Conservation (phyloP, 2,797 vertebrate species). For the Chromobotia macracanthus region DNA sequence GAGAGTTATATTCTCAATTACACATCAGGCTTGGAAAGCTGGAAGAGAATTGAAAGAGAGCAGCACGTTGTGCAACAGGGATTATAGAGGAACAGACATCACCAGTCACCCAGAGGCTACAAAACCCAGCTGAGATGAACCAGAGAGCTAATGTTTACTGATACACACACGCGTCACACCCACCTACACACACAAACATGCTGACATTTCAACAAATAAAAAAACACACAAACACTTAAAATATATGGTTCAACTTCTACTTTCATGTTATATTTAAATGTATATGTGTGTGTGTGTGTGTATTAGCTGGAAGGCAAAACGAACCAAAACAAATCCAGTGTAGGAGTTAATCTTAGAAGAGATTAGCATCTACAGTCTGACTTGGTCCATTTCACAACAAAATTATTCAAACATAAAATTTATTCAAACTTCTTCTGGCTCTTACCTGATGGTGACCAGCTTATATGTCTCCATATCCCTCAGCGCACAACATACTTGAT, state of each 20-base stretch:
- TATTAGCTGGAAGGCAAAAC: no score
- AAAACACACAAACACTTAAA: no score
- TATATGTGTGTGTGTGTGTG: no score
- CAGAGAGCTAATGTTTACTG: slow-evolving; percentile 26
- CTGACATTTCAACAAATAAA: background rate
- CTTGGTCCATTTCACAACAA: background rate
- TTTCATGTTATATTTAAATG: no score
- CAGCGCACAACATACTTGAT: background rate
- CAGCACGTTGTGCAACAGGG: background rate
- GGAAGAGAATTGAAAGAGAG: background rate
- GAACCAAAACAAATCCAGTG: background rate
- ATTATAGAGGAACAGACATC: slow-evolving; percentile 38
- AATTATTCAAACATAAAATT: slow-evolving; percentile 2
- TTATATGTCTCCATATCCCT: background rate
- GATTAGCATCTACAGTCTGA: background rate
- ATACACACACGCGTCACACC: slow-evolving; percentile 16
- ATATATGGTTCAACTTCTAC: no score
- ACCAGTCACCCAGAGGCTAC: slow-evolving; percentile 14
- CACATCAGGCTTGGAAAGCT: slow-evolving; percentile 5
- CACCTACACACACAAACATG: background rate
- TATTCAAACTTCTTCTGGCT: no score
- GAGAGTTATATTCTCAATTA: slow-evolving; percentile 41
- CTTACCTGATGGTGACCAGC: background rate
- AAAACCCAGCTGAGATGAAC: slow-evolving; percentile 25
- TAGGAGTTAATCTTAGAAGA: background rate